Evolutionary conservation across 35 echinoderm and acorn worm genomes (phyloP), one percentile per base, ranked within the genome.

Genomic region (Amphiura filiformis): DNA sequence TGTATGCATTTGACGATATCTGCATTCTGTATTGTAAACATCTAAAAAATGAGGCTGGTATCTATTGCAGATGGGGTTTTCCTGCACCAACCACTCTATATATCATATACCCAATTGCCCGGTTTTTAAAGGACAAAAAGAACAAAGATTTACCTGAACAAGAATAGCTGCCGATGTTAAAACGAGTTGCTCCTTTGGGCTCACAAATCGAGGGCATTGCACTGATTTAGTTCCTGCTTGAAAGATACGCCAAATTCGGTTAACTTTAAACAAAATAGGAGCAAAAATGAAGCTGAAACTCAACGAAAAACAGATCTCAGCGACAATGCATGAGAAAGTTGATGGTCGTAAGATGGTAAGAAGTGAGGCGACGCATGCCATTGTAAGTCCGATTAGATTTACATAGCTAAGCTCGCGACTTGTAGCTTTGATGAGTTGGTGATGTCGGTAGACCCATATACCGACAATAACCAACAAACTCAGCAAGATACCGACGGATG

Each of bases 371-470:
- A 56, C 56, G 31, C 26, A 64, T 0, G 82, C 35, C 31, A 84
- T 37, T 35, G 30, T 23, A 22, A 84, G 37, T 9, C 89, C 89
- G 31, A 30, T 28, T 28, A 91, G 37, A 40, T 78, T 83, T 14
- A 91, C 49, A 36, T 28, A 91, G 7, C 64, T 85, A 31, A 91
- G 82, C 38, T 91, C 89, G 13, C 82, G 38, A 42, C 89, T 91
- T 15, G 81, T 78, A 20, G 89, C 89, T 32, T 91, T 91, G 1
- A 91, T 56, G 4, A 91, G 42, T 0, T 15, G 64, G 26, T 76
- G 65, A 20, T 91, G 77, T 38, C 70, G 61, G 32, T 85, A 41
- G 15, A 61, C 34, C 1, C 78, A 47, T 30, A 85, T 77, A 15
- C 64, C 70, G 1, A 81, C 23, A 26, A 37, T 34, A 28, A 47